A percentile compares a stretch with the other conserved stretches of the same genome.
Evolutionary conservation across 1,140 invertebrate genomes (phyloP).

Genomic region (Trachymyrmex septentrionalis): DNA sequence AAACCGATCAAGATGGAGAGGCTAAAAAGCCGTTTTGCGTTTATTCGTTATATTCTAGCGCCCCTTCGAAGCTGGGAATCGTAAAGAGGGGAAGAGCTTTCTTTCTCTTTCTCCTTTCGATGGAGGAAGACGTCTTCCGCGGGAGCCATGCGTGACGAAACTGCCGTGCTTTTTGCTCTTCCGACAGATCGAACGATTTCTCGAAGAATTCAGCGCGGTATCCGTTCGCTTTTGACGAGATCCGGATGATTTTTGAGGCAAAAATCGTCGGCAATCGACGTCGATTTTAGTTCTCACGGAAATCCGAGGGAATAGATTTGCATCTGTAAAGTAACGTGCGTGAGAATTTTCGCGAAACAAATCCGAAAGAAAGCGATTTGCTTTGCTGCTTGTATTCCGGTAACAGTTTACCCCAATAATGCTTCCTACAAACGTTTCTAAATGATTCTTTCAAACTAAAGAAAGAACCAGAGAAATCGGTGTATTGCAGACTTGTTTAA

Average conservation of each 20-base stretch:
- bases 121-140: constrained; percentile 61
- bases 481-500: not conserved
- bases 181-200: constrained; percentile 39
- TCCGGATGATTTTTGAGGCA: not conserved
- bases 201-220: constrained; percentile 6
- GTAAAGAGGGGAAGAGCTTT: constrained; percentile 76
- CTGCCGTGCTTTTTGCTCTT: constrained; percentile 60
- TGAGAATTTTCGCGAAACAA: not conserved
- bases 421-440: constrained; percentile 4
- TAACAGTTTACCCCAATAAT: constrained; percentile 18
- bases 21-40: constrained; percentile 83
- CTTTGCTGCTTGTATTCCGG: not conserved
- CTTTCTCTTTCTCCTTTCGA: constrained; percentile 64
- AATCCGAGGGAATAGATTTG: not conserved
- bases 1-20: constrained; percentile 86
- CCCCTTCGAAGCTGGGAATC: constrained; percentile 72
- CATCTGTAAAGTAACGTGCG: constrained; percentile 1
- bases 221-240: constrained; percentile 26
- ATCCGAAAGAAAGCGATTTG: constrained; percentile 5
- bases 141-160: constrained; percentile 72
- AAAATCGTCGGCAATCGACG: constrained; percentile 10
- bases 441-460: not conserved
- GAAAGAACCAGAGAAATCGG: not conserved
- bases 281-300: constrained; percentile 3
- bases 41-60: constrained; percentile 79